Evolutionary conservation across 2,888 invertebrate species (phyloP), one percentile per base, ranked within the genome.

Genomic region (Eupithecia vulgata): DNA sequence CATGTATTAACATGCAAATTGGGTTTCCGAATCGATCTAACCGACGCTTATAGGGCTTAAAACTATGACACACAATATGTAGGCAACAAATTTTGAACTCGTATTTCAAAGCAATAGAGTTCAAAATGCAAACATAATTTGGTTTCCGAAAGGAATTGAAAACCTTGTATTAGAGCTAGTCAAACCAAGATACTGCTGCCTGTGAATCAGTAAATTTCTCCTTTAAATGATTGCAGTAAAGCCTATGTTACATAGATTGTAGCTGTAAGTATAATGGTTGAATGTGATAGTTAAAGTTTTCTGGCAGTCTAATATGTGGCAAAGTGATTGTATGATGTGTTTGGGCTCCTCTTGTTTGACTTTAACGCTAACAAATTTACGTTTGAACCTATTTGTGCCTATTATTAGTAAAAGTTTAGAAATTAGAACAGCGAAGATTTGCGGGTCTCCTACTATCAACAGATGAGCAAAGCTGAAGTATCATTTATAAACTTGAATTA

Each of bases 1-100:
- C 87, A 85, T 85, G 87, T 89, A 92, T 92, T 92, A 91, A 90
- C 92, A 92, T 92, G 90, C 89, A 92, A 90, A 92, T 92, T 92
- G 92, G 90, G 89, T 91, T 89, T 88, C 85, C 83, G 85, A 91
- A 88, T 88, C 88, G 90, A 91, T 90, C 87, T 84, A 84, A 84
- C 84, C 88, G 86, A 88, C 90, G 86, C 85, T 87, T 87, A 87
- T 90, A 90, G 90, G 89, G 90, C n/a, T 90, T 88, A 91, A 88
- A 87, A 84, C 86, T 83, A 81, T 69, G 72, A 76, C 86, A 79
- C n/a, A n/a, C n/a, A 85, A 81, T 64, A 81, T 79, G 77, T 68
- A 37, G 21, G 8, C 4, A 42, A 57, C 30, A 12, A 65, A 67
- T 21, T 48, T 21, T 21, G 42, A 5, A 52, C 52, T 62, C 40